Evolutionary conservation across 2,113 vertebrate genomes (phyloP), one percentile per base, ranked within the genome.

Genomic region (Eptatretus burgeri): DNA sequence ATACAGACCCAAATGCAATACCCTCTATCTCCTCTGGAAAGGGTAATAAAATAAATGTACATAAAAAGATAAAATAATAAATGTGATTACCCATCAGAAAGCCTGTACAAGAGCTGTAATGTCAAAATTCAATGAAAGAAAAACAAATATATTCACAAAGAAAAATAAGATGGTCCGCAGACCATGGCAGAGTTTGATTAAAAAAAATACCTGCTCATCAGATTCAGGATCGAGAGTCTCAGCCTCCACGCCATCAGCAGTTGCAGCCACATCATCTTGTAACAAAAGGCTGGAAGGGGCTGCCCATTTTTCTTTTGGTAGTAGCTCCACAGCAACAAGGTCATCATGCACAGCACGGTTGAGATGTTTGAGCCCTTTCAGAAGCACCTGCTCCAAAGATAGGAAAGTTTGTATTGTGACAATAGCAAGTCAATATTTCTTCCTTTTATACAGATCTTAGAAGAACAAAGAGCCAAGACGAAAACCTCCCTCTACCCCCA

Each of bases 271-370:
- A 65, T 94, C 89, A n/a, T 98, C 91, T 13, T 83, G 82, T 17
- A 98, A 75, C 51, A 98, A 77, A 49, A 93, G 75, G 13, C 87
- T 81, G 2, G 85, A 98, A 0, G 81, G 85, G 2, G 81, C 78
- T 52, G 77, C 78, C 91, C 89, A 94, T 51, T 78, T 74, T 67
- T 75, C 72, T 66, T 68, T 80, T 2, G 81, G 71, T 65, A 94
- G 68, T 64, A 98, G 70, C 66, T 94, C 79, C 68, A 96, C 78
- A 0, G 83, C 85, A 51, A 98, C 91, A 64, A 88, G 70, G 65
- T 98, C 91, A 74, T 94, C 85, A 70, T 98, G 77, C 66, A 96
- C 71, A 1, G 86, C 82, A 72, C 88, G 74, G 68, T 96, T 98
- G 69, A 98, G 72, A 71, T 91, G 78, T 70, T 81, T 80, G 64